Conservation (phyloP, 2,888 invertebrate genomes). For the Andrena haemorrhoa region DNA sequence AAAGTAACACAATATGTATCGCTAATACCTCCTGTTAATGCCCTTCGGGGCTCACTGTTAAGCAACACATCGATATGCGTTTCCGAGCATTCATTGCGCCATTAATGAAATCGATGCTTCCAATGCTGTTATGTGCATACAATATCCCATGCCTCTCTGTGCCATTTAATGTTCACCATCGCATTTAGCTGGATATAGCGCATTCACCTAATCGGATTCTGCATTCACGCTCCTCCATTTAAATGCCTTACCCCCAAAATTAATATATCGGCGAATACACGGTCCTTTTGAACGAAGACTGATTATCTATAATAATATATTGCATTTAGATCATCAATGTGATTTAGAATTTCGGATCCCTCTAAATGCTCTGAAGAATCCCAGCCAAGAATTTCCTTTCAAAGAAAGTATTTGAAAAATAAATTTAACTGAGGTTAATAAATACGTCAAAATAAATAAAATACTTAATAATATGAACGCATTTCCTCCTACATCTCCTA, state of each 20-base stretch:
- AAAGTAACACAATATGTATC: constrained; percentile 5
- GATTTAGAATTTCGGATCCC: too few species aligned
- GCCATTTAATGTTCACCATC: constrained; percentile 6
- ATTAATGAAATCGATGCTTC: constrained; percentile 16
- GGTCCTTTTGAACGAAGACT: background rate
- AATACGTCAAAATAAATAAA: too few species aligned
- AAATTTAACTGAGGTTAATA: too few species aligned
- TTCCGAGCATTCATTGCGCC: constrained; percentile 18
- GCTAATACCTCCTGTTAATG: constrained; percentile 2
- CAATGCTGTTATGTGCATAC: constrained; percentile 2
- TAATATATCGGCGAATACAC: background rate
- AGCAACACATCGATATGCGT: constrained; percentile 11
- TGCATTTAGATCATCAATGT: too few species aligned
- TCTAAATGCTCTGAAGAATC: too few species aligned
- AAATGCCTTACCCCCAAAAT: background rate
- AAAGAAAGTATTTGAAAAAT: too few species aligned
- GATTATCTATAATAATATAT: too few species aligned
- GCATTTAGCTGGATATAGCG: background rate
- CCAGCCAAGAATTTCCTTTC: too few species aligned
- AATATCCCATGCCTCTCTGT: background rate
- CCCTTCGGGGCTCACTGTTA: background rate
- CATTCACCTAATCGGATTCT: background rate
- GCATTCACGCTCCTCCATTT: background rate
- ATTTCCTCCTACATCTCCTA: too few species aligned
- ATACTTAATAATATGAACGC: too few species aligned